Evolutionary conservation across 1,140 invertebrate genomes (phyloP).

Genomic region (Rhyzopertha dominica): DNA sequence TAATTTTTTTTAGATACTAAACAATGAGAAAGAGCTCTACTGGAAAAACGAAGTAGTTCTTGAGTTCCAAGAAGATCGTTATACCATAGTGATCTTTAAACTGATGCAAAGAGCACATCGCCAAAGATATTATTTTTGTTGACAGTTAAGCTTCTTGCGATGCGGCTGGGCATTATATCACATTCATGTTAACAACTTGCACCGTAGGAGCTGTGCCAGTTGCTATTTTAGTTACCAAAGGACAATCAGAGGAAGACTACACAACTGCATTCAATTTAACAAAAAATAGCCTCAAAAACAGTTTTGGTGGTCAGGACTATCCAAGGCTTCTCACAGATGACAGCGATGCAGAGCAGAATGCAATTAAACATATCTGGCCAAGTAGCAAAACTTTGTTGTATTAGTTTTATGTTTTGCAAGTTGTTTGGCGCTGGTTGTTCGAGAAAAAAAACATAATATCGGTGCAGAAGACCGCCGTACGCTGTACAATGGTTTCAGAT

Average conservation of each 20-base stretch:
- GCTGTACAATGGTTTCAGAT: no score
- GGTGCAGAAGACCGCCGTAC: no score
- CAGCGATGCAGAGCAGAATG: slow-evolving; percentile 9
- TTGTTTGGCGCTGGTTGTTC: slow-evolving; percentile 8
- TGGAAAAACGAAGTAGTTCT: no score
- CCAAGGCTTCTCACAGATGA: slow-evolving; percentile 14
- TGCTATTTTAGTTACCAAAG: not conserved
- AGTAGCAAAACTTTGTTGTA: slow-evolving; percentile 2
- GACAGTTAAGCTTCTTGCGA: no score
- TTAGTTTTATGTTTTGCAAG: slow-evolving; percentile 8
- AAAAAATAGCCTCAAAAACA: not conserved
- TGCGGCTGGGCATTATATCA: not conserved
- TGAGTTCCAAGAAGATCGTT: no score
- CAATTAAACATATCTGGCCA: slow-evolving; percentile 6
- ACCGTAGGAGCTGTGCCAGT: slow-evolving; percentile 5
- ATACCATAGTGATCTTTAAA: no score
- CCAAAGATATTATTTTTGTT: no score
- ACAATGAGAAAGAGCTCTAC: no score
- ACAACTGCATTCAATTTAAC: not conserved
- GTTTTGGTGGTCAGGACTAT: slow-evolving; percentile 5
- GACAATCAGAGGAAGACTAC: slow-evolving; percentile 2
- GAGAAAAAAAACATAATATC: slow-evolving; percentile 5
- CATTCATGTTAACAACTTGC: not conserved
- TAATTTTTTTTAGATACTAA: no score
- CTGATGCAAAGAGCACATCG: no score